Base-by-base conservation (phyloP, 1,140 invertebrate species). In the Nasonia longicornis region DNA sequence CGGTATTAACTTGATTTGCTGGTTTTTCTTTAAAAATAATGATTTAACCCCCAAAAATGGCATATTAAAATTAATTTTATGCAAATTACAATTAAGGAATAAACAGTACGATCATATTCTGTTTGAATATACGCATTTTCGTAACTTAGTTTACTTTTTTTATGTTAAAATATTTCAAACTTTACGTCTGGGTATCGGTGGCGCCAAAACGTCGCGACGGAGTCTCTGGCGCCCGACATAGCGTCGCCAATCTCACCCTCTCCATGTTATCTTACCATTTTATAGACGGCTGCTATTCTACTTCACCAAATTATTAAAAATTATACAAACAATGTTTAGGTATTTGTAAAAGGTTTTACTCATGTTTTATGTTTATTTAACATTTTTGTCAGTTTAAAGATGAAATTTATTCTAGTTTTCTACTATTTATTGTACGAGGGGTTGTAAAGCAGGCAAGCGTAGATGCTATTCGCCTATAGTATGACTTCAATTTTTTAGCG, bases 161-260 rank as follows among this genome's bases (percentile, higher is more conserved):
- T 8, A 29, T 12, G 64, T 0, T 29, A 67, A 67, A 67, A 67
- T 67, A 67, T 67, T 70, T 29, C 26, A 10, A n/a, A 22, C 38
- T 29, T 58, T 78, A 78, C 85, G 88, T 88, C 87, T 89, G 87
- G 86, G 86, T 86, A 85, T 87, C 81, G 84, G 84, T 87, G 89
- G 89, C 89, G 89, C 89, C 89, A 86, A 87, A 89, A 89, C 87
- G 89, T 90, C 89, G 89, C 88, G 89, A 88, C 89, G 89, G 89
- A 87, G 89, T 87, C 87, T 87, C 86, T 85, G 89, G 89, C 89
- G 89, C 88, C 89, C 89, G 89, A 81, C 89, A 88, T 86, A 85
- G 85, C 83, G 89, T 86, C 89, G 89, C 87, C 87, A 86, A 85
- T 81, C 85, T 81, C 86, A 87, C 79, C 84, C 86, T 83, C 84